phyloP scores from a whole-genome alignment of 2,888 invertebrate genomes.

The Vesta saturnalis region DNA sequence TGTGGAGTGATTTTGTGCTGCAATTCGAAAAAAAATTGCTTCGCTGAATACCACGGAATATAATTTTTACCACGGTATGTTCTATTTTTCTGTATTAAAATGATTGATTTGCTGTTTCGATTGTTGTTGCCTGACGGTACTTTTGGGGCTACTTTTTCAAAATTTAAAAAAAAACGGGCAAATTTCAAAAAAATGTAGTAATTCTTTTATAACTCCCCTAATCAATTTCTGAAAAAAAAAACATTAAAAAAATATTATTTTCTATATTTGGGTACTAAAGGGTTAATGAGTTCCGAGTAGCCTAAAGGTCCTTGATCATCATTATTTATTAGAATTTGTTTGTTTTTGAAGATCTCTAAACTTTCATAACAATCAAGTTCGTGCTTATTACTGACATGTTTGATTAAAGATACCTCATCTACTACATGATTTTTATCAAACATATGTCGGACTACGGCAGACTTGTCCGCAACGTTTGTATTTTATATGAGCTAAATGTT shows the following conservation, averaged over 20 bases:
- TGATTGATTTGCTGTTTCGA: neutral
- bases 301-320: no score
- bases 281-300: no score
- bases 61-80: slow-evolving; percentile 4
- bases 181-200: slow-evolving; percentile 5
- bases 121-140: slow-evolving; percentile 16
- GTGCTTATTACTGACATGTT: no score
- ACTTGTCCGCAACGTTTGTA: no score
- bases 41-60: slow-evolving; percentile 20
- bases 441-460: no score
- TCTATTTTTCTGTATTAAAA: neutral
- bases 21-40: slow-evolving; percentile 22
- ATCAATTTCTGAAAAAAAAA: neutral
- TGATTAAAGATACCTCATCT: no score
- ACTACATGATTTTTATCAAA: no score
- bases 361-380: no score
- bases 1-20: slow-evolving; percentile 18
- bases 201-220: neutral
- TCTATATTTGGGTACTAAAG: slow-evolving; percentile 13
- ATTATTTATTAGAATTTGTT: no score
- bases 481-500: no score
- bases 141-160: slow-evolving; percentile 14
- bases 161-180: slow-evolving; percentile 9
- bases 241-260: slow-evolving; percentile 5
- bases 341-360: no score